phyloP scores from a whole-genome alignment of 2,113 vertebrate genomes.

The Alaudala cheleensis region DNA sequence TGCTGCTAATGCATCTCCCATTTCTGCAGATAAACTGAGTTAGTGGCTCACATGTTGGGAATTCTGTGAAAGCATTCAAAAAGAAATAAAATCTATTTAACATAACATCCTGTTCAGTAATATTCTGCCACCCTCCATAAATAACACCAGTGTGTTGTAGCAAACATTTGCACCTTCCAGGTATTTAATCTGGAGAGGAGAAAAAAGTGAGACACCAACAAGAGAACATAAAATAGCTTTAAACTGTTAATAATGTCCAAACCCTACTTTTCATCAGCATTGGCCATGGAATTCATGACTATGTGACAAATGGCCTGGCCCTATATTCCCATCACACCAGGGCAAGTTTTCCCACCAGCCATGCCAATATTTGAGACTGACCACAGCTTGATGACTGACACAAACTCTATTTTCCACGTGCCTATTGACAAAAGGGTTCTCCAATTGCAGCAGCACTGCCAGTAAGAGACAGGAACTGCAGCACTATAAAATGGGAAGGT shows the following conservation, averaged over 20 bases:
- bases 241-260: background rate
- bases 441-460: background rate
- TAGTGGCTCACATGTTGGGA: conserved; percentile 90
- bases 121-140: background rate
- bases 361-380: background rate
- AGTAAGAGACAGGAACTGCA: background rate
- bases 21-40: conserved; percentile 93
- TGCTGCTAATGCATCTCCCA: conserved; percentile 90
- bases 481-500: background rate
- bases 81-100: background rate
- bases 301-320: too few relatives aligned
- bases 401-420: background rate
- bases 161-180: background rate
- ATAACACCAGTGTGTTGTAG: background rate
- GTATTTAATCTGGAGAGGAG: background rate
- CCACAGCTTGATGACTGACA: background rate
- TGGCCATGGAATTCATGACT: background rate
- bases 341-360: background rate
- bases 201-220: background rate
- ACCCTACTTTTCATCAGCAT: background rate
- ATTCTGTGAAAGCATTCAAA: conserved; percentile 74
- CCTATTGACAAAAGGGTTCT: background rate
- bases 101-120: background rate
- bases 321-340: background rate
- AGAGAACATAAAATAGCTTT: background rate